Evolutionary conservation across 2,888 invertebrate genomes (phyloP).

Genomic region (Panorpa germanica): DNA sequence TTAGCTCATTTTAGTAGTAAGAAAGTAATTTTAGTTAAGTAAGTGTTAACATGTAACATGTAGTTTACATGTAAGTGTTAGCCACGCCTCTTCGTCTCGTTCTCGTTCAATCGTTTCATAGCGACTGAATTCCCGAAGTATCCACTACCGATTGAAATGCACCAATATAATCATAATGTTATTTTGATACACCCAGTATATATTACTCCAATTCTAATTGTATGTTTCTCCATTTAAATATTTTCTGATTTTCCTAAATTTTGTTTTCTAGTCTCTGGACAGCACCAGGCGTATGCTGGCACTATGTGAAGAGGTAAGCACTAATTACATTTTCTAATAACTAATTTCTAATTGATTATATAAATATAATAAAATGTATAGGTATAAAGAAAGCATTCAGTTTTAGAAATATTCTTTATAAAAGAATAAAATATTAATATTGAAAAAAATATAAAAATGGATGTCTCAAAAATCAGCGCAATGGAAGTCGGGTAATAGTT

Average conservation of each 20-base stretch:
- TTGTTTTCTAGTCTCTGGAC: slow-evolving; percentile 66
- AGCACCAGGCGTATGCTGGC: slow-evolving; percentile 83
- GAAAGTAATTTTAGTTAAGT: background rate
- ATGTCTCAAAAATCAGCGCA: no score
- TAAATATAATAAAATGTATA: background rate
- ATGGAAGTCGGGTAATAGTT: no score
- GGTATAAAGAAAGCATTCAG: slow-evolving; percentile 1
- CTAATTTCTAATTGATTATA: slow-evolving; percentile 4
- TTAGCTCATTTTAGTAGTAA: no score
- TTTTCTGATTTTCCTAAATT: slow-evolving; percentile 10
- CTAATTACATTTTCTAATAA: background rate
- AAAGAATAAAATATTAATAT: background rate
- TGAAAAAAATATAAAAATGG: slow-evolving; percentile 4
- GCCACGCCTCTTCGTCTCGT: background rate
- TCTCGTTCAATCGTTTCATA: no score
- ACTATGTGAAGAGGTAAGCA: slow-evolving; percentile 81
- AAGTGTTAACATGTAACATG: background rate
- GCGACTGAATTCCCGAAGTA: slow-evolving; percentile 1
- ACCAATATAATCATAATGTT: no score
- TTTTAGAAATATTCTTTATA: background rate
- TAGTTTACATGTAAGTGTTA: background rate
- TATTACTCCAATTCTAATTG: no score
- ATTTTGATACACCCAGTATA: no score
- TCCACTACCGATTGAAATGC: no score
- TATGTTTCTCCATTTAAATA: no score